phyloP scores from a whole-genome alignment of 2,888 invertebrate species.

The Blastobasis adustella region DNA sequence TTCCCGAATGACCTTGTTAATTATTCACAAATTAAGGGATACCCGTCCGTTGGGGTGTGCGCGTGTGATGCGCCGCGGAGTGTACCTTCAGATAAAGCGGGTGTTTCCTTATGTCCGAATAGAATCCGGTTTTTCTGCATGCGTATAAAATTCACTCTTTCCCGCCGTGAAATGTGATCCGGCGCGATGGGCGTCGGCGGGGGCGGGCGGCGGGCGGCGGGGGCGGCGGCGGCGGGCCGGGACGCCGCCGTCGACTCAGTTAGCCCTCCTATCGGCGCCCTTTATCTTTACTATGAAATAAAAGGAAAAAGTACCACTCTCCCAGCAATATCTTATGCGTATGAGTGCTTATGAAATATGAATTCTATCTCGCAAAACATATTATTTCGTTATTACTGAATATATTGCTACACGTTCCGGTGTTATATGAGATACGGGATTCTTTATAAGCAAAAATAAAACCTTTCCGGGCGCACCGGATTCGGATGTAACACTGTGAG shows the following conservation, averaged over 20 bases:
- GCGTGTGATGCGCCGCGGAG: background rate
- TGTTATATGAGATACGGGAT: conserved; percentile 42
- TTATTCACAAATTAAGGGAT: background rate
- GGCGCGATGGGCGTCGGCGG: conserved; percentile 44
- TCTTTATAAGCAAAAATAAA: conserved; percentile 47
- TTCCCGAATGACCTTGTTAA: background rate
- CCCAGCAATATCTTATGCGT: conserved; percentile 60
- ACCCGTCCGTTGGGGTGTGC: background rate
- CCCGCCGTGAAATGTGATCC: conserved; percentile 53
- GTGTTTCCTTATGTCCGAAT: conserved; percentile 45
- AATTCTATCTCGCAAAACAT: conserved; percentile 68
- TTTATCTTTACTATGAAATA: conserved; percentile 66
- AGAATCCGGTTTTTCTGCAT: conserved; percentile 52
- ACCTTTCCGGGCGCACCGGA: conserved; percentile 26
- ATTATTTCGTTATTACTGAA: conserved; percentile 68
- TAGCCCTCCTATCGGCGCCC: conserved; percentile 47
- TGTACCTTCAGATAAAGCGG: conserved; percentile 23
- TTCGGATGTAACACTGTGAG: conserved; percentile 9
- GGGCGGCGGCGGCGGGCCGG: conserved; percentile 50
- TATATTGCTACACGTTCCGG: conserved; percentile 58
- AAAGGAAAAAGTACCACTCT: conserved; percentile 55
- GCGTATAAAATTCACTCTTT: conserved; percentile 57
- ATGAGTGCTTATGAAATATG: conserved; percentile 71
- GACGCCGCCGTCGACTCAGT: conserved; percentile 42
- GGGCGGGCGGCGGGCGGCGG: conserved; percentile 47